phyloP scores from a whole-genome alignment of 2,888 invertebrate species.

The Oscheius sp. region DNA sequence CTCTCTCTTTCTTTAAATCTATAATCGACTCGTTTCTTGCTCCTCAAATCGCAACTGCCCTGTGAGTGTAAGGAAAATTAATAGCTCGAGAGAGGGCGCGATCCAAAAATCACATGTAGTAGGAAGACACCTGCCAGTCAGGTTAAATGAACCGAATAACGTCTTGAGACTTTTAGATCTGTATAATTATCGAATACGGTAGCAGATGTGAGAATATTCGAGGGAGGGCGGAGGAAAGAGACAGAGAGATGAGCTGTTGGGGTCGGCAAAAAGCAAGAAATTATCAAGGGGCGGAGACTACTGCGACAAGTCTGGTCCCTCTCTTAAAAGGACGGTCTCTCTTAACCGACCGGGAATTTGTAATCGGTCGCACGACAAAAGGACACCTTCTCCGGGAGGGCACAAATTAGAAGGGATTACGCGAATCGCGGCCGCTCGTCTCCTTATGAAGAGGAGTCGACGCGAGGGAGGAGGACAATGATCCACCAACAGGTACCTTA shows the following conservation, averaged over 20 bases:
- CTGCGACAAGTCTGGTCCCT: conserved; percentile 16
- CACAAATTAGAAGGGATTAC: conserved; percentile 37
- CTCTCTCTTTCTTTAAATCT: too few species aligned
- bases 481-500: not conserved
- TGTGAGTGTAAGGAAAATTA: conserved; percentile 31
- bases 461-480: conserved; percentile 4
- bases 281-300: conserved; percentile 33
- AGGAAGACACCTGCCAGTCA: conserved; percentile 8
- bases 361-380: conserved; percentile 34
- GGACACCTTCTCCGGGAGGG: conserved; percentile 32
- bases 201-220: conserved; percentile 23
- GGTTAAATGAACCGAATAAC: conserved; percentile 11
- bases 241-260: conserved; percentile 2
- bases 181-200: conserved; percentile 23
- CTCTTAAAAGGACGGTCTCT: conserved; percentile 19
- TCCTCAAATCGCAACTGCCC: conserved; percentile 25
- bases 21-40: too few species aligned
- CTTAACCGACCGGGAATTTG: conserved; percentile 19
- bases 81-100: conserved; percentile 10
- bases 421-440: conserved; percentile 8
- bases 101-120: conserved; percentile 16
- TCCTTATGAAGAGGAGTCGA: conserved; percentile 5
- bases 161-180: not conserved
- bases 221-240: not conserved
- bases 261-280: conserved; percentile 28